phyloP scores from a whole-genome alignment of 2,113 vertebrate species.

The Diadophis punctatus region DNA sequence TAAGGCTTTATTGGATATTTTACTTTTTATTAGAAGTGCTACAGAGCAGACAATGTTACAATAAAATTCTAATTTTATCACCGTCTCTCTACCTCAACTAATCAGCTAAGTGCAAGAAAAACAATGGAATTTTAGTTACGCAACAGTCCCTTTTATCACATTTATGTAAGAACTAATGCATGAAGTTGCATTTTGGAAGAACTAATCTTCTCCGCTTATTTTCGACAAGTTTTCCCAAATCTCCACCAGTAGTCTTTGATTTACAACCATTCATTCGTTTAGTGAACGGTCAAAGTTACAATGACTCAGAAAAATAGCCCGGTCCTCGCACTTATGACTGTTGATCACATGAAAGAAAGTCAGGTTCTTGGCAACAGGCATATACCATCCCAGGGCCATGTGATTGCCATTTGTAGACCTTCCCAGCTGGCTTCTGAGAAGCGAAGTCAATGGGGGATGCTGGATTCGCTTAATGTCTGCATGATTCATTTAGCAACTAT shows the following conservation, averaged over 20 bases:
- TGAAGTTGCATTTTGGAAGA: neutral
- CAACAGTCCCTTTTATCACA: neutral
- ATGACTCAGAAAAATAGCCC: neutral
- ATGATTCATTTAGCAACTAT: too few relatives aligned
- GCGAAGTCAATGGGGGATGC: too few relatives aligned
- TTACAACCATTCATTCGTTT: neutral
- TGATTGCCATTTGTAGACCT: too few relatives aligned
- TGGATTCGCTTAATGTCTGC: too few relatives aligned
- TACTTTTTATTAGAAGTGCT: neutral
- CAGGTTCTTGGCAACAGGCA: neutral
- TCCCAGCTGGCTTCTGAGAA: too few relatives aligned
- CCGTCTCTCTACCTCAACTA: slow-evolving; percentile 6
- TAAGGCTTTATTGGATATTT: neutral
- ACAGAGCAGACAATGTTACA: slow-evolving; percentile 2
- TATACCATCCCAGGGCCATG: neutral
- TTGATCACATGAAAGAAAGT: neutral
- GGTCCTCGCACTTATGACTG: neutral
- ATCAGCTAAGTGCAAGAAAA: neutral
- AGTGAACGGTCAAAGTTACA: neutral
- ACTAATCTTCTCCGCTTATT: neutral
- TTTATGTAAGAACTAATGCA: neutral
- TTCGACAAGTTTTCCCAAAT: neutral
- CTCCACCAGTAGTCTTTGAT: neutral
- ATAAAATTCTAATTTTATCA: slow-evolving; percentile 5
- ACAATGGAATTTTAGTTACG: neutral